Evolutionary conservation across 2,797 vertebrate species (phyloP).

Genomic region (Aeoliscus strigatus): DNA sequence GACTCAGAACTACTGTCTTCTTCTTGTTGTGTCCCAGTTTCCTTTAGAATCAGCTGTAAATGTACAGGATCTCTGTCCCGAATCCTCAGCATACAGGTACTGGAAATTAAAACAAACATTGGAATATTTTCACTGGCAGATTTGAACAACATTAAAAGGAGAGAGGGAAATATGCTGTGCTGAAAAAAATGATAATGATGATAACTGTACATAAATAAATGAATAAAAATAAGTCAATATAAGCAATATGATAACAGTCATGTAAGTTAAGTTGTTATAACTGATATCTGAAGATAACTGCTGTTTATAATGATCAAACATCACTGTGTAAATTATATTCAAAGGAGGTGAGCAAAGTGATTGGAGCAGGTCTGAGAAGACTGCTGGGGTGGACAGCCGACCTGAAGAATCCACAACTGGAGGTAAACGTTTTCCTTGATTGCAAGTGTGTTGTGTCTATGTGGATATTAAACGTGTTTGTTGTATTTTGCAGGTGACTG

Average conservation of each 20-base stretch:
- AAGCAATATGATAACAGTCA: no score
- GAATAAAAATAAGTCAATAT: no score
- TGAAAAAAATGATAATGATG: no score
- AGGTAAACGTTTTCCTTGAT: slow-evolving; percentile 67
- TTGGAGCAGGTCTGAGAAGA: slow-evolving; percentile 78
- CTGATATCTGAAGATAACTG: no score
- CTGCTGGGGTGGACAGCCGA: slow-evolving; percentile 83
- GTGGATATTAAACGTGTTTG: slow-evolving; percentile 3
- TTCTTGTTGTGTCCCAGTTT: slow-evolving; percentile 22
- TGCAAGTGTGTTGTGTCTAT: no score
- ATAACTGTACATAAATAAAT: neutral
- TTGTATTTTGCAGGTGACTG: slow-evolving; percentile 75
- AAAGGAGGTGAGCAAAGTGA: slow-evolving; percentile 80
- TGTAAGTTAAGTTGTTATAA: no score
- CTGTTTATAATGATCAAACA: no score
- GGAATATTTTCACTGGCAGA: neutral
- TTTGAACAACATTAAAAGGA: neutral
- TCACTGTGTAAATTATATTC: slow-evolving; percentile 3
- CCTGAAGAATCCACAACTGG: slow-evolving; percentile 80
- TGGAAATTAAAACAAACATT: neutral
- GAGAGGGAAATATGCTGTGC: no score
- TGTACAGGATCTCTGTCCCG: slow-evolving; percentile 80
- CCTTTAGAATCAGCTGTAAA: slow-evolving; percentile 89
- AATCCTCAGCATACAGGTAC: slow-evolving; percentile 74
- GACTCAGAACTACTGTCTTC: neutral